Conservation (phyloP, 2,113 vertebrate genomes). For the Stegostoma tigrinum region DNA sequence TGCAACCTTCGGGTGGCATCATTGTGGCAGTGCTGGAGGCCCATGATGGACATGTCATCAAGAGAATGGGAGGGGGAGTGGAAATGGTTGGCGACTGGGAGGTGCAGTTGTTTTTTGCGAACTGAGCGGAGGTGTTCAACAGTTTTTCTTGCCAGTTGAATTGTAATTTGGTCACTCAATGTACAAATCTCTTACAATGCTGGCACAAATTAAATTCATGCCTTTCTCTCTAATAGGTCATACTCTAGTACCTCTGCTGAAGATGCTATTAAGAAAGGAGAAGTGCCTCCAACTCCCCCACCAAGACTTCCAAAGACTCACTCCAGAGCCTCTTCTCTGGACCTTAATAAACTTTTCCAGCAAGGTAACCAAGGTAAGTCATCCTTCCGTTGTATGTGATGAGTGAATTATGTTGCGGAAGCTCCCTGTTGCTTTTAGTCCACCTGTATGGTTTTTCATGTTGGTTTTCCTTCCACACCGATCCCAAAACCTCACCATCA, state of each 20-base stretch:
- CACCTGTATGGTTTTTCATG: no score
- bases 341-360: conserved; percentile 92
- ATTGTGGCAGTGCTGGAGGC: no score
- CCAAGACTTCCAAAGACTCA: conserved; percentile 89
- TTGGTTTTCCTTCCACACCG: no score
- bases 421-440: neutral
- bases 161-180: neutral
- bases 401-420: neutral
- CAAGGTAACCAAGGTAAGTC: conserved; percentile 70
- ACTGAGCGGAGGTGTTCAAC: no score
- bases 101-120: no score
- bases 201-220: conserved; percentile 17
- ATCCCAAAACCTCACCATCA: no score
- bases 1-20: no score
- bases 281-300: conserved; percentile 87
- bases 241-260: conserved; percentile 91
- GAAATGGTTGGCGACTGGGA: no score
- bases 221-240: conserved; percentile 63
- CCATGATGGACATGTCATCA: no score
- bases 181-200: neutral
- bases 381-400: neutral
- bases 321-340: conserved; percentile 93
- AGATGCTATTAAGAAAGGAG: conserved; percentile 83
- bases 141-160: neutral
- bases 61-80: no score